Evolutionary conservation across 2,888 invertebrate genomes (phyloP), one percentile per base, ranked within the genome.

Genomic region (Dichetophora obliterata): DNA sequence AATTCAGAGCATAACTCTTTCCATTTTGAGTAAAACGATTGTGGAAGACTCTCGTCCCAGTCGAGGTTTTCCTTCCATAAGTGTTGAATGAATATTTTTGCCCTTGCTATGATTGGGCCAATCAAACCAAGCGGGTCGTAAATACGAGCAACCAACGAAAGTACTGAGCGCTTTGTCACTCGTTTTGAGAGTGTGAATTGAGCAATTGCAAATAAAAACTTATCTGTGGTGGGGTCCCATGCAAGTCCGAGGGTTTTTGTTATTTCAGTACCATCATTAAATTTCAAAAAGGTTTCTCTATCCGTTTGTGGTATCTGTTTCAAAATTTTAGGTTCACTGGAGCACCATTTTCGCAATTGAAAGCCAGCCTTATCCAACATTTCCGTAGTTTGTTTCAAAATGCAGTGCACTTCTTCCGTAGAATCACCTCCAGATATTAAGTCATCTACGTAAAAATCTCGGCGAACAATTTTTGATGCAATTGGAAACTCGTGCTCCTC

Each of bases 381-480:
- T 0, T 11, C 5, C 16, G 71, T 50, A 19, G 70, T 70, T 76
- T 80, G 75, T 3, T 57, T 5, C 1, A n/a, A 27, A 27, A 77
- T 80, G n/a, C n/a, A n/a, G n/a, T n/a, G n/a, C 2, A 76, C 78
- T 31, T 80, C 72, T 22, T 74, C 37, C 2, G n/a, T 57, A 11
- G 78, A 63, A 14, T 75, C 37, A 6, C 70, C 77, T 3, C 77
- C 77, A 1, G 80, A 75, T 2, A 79, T 79, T 27, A 80, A 24
- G 27, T 78, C 77, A 59, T 80, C 79, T 2, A 80, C 78, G 27
- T 79, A 77, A 57, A 80, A 79, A 57, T 80, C 77, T 2, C 78
- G 48, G 11, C 6, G 48, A 14, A 77, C 57, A 5, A 70, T 75
- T 75, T 75, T 65, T 19, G 77, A 43, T 14, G 48, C 77, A 1